Evolutionary conservation across 1,140 invertebrate genomes (phyloP).

Genomic region (Tachypleus tridentatus): DNA sequence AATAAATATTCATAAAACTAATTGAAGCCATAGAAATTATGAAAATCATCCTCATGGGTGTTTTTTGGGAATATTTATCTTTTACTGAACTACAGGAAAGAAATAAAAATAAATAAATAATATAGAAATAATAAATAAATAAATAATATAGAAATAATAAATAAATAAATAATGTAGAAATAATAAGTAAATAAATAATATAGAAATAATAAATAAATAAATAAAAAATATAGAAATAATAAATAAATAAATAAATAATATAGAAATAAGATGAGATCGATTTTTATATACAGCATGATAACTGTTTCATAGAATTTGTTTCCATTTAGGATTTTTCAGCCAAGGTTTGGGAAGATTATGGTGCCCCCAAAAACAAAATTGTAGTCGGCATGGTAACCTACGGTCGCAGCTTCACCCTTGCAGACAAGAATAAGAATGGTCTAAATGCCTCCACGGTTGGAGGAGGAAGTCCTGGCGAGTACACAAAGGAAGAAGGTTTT

Average conservation of each 20-base stretch:
- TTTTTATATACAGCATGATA: neutral
- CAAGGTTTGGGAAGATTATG: constrained; percentile 75
- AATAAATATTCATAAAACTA: too few relatives aligned
- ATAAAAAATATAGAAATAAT: constrained; percentile 1
- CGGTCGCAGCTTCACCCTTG: constrained; percentile 74
- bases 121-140: too few relatives aligned
- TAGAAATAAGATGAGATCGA: neutral
- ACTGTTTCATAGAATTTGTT: constrained; percentile 22
- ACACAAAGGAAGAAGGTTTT: constrained; percentile 80
- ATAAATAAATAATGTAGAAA: too few relatives aligned
- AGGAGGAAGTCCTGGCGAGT: constrained; percentile 74
- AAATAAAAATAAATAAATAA: too few relatives aligned
- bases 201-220: too few relatives aligned
- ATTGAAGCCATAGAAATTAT: too few relatives aligned
- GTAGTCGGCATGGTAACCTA: constrained; percentile 90
- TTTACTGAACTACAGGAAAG: too few relatives aligned
- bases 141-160: too few relatives aligned
- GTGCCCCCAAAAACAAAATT: constrained; percentile 66
- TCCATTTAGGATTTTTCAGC: constrained; percentile 50
- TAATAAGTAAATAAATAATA: too few relatives aligned
- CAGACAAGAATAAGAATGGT: constrained; percentile 59
- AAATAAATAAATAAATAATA: neutral
- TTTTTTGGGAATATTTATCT: too few relatives aligned
- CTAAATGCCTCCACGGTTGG: constrained; percentile 76
- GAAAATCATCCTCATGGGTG: too few relatives aligned